Percentiles rank a stretch among this genome's conserved stretches.
Conservation (phyloP, 2,797 vertebrate species). For the Microchirus variegatus region DNA sequence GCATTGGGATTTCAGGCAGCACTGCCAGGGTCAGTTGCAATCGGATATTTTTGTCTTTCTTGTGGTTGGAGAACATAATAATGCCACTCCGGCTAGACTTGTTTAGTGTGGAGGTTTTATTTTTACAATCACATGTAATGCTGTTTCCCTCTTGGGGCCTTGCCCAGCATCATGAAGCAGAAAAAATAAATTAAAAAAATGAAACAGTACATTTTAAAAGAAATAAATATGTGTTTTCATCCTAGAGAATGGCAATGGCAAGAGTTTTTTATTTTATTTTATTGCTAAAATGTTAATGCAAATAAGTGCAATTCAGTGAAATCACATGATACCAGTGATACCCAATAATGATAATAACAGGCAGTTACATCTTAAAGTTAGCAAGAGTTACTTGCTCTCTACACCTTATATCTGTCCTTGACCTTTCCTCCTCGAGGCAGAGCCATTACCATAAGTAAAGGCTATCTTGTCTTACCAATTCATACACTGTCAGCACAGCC, state of each 20-base stretch:
- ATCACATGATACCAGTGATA: too few species aligned
- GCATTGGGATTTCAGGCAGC: constrained; percentile 60
- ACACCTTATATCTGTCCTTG: constrained; percentile 1
- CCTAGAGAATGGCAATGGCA: too few species aligned
- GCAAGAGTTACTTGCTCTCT: background rate
- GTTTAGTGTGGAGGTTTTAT: constrained; percentile 37
- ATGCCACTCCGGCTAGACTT: constrained; percentile 22
- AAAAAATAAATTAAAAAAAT: background rate
- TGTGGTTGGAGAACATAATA: constrained; percentile 32
- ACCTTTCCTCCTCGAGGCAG: constrained; percentile 10
- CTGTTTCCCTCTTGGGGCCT: constrained; percentile 18
- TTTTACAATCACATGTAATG: constrained; percentile 40
- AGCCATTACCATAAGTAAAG: constrained; percentile 14
- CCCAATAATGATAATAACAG: too few species aligned
- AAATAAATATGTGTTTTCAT: too few species aligned
- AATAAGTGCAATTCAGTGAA: too few species aligned
- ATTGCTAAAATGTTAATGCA: too few species aligned
- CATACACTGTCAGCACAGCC: too few species aligned
- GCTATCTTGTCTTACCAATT: too few species aligned
- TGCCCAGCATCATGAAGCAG: too few species aligned
- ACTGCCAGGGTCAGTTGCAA: constrained; percentile 61
- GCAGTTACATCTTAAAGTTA: background rate
- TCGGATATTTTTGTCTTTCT: constrained; percentile 67
- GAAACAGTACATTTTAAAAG: background rate
- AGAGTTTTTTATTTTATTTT: too few species aligned